phyloP scores from a whole-genome alignment of 2,797 vertebrate genomes.

The Danio kyathit region DNA sequence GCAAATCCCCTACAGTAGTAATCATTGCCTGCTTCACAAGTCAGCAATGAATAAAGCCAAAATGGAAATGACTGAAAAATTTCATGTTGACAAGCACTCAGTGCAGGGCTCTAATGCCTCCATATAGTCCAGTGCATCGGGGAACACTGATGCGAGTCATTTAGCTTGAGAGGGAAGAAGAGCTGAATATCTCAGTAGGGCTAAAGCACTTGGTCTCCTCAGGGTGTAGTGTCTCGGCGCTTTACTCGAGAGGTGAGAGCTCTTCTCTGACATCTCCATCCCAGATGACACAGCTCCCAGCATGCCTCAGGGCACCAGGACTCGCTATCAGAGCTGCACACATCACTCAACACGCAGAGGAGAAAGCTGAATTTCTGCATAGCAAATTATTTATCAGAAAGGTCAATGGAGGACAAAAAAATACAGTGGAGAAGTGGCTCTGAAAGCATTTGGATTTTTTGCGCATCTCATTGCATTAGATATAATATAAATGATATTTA shows the following conservation, averaged over 20 bases:
- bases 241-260: conserved; percentile 41
- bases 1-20: not conserved
- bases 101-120: not conserved
- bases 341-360: not conserved
- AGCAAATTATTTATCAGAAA: not conserved
- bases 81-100: not conserved
- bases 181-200: conserved; percentile 39
- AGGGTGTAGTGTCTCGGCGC: conserved; percentile 37
- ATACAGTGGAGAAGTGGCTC: not conserved
- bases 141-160: not conserved
- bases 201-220: conserved; percentile 19
- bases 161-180: conserved; percentile 34
- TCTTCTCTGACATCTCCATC: conserved; percentile 61
- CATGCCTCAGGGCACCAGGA: conserved; percentile 28
- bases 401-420: not conserved
- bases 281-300: conserved; percentile 50
- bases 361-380: not conserved
- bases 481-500: not conserved
- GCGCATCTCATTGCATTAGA: not conserved
- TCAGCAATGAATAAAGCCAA: not conserved
- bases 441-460: not conserved
- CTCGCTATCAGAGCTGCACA: conserved; percentile 17
- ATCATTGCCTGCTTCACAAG: not conserved
- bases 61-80: not conserved
- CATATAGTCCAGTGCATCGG: not conserved